Evolutionary conservation across 1,140 invertebrate genomes (phyloP), one percentile per base, ranked within the genome.

Genomic region (Drosophila ironensis): DNA sequence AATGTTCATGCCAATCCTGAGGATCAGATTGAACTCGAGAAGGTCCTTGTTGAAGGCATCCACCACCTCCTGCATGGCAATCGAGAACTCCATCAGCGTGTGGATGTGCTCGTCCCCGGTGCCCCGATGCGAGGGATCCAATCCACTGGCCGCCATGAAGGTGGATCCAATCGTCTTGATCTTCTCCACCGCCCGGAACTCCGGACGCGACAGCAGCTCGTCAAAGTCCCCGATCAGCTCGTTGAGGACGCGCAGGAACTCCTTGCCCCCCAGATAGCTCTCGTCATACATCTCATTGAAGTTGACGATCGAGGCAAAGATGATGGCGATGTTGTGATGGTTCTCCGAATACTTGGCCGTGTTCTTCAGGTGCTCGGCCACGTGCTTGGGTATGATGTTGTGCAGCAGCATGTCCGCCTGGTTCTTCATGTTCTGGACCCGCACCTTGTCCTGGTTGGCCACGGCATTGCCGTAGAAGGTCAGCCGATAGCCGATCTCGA

Each of bases 91-190:
- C 92, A 98, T 93, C 0, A 98, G 89, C 16, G 96, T 94, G 82
- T 94, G 95, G 1, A 98, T 91, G 89, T 98, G 97, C 30, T 94
- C 93, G 73, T 96, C 91, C 0, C 94, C 92, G 42, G 95, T 92
- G 0, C 92, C 89, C 9, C 95, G 91, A 59, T 94, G 91, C 57
- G 93, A 92, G 0, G 96, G 95, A 91, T 98, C 97, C 9, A 99
- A 90, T 0, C 98, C 98, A 54, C 97, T 97, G 0, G 98, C 98
- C 1, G 97, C 98, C 98, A 99, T 99, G 72, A 98, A 99, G 0
- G 97, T 98, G 63, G 96, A 96, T 2, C 98, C 98, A 56, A 99
- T 99, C 0, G 98, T 99, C 89, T 99, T 99, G 56, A 99, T 99
- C 90, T 99, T 99, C 88, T 99, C 98, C 1, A 99, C 96, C 47